Evolutionary conservation across 1,140 invertebrate genomes (phyloP).

Genomic region (Cotesia glomerata): DNA sequence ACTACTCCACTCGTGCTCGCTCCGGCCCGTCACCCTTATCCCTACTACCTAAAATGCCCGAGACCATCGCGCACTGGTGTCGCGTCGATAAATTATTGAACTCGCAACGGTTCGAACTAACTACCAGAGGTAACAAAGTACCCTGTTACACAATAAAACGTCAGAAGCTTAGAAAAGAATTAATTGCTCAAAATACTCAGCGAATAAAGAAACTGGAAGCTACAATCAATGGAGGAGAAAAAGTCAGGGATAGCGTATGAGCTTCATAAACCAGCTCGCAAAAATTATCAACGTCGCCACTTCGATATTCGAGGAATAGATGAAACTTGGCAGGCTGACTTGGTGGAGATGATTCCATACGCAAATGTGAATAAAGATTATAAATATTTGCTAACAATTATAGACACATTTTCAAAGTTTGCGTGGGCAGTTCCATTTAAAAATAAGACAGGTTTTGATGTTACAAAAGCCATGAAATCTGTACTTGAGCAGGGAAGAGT

Average conservation of each 20-base stretch:
- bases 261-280: neutral
- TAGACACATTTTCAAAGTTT: conserved; percentile 29
- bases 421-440: conserved; percentile 29
- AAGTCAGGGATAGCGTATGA: neutral
- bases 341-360: conserved; percentile 11
- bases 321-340: neutral
- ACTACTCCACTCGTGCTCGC: too few species aligned
- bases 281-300: neutral
- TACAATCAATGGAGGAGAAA: neutral
- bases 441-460: neutral
- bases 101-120: too few species aligned
- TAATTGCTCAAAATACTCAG: too few species aligned
- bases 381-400: conserved; percentile 28
- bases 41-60: too few species aligned
- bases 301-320: neutral
- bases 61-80: too few species aligned
- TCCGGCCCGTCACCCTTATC: too few species aligned
- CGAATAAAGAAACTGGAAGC: neutral
- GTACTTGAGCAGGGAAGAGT: neutral
- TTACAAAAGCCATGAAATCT: neutral
- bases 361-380: conserved; percentile 17
- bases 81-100: too few species aligned
- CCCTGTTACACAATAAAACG: too few species aligned
- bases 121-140: too few species aligned
- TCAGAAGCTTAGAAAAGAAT: too few species aligned